Conservation (phyloP, 2,113 vertebrate species). For the Piprites chloris region DNA sequence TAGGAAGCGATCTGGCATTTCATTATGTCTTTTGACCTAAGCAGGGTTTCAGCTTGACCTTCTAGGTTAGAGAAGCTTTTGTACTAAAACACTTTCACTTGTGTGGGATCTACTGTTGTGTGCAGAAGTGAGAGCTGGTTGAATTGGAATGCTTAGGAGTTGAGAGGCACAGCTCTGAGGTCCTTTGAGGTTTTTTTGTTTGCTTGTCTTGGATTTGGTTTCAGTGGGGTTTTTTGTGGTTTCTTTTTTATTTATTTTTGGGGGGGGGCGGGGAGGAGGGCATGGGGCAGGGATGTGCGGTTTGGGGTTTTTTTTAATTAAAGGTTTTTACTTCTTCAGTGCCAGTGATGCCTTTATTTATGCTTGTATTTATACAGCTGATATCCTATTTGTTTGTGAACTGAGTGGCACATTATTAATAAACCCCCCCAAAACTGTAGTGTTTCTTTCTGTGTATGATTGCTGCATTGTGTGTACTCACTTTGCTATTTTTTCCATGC, state of each 20-base stretch:
- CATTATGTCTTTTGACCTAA: constrained; percentile 2
- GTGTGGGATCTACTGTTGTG: background rate
- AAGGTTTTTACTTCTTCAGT: background rate
- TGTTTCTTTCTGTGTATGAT: background rate
- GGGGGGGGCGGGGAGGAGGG: too few species aligned
- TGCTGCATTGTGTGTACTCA: background rate
- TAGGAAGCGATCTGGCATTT: constrained; percentile 11
- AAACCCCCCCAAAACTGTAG: rapidly evolving
- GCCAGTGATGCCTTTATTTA: background rate
- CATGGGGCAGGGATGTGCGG: background rate
- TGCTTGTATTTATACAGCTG: background rate
- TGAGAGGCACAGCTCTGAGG: background rate
- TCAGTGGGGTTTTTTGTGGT: background rate
- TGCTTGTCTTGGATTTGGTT: background rate
- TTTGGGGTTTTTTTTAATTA: background rate
- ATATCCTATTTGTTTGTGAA: background rate
- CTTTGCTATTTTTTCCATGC: background rate
- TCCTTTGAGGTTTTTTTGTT: background rate
- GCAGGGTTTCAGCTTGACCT: constrained; percentile 8
- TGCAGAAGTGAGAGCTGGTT: background rate
- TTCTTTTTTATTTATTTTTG: background rate
- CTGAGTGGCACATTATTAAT: background rate
- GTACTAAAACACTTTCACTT: background rate
- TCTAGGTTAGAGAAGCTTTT: background rate
- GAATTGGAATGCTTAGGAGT: background rate